phyloP scores from a whole-genome alignment of 2,797 vertebrate genomes.

The Champsocephalus gunnari region DNA sequence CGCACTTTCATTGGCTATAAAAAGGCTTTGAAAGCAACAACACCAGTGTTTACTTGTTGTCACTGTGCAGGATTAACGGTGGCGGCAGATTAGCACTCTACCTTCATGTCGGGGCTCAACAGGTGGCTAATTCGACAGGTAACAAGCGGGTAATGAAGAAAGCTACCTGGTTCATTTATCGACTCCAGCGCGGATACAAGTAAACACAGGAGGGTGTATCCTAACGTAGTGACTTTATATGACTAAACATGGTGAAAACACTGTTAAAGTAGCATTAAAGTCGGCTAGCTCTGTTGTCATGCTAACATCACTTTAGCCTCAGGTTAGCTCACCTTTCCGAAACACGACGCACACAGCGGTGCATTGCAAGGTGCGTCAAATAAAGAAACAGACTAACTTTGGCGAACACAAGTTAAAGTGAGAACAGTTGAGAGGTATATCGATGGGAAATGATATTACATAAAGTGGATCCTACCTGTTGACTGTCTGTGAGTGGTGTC shows the following conservation, averaged over 20 bases:
- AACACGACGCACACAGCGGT: not conserved
- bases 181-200: not conserved
- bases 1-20: too few relatives aligned
- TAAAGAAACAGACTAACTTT: not conserved
- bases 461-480: slow-evolving; percentile 57
- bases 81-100: slow-evolving; percentile 57
- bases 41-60: not conserved
- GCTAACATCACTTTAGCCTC: slow-evolving; percentile 65
- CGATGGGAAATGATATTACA: not conserved
- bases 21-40: not conserved
- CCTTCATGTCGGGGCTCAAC: slow-evolving; percentile 26
- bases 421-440: rapidly evolving
- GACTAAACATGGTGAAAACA: not conserved
- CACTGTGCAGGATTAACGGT: slow-evolving; percentile 18
- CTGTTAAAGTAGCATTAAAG: slow-evolving; percentile 13
- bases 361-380: slow-evolving; percentile 12
- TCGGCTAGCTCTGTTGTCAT: not conserved
- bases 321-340: slow-evolving; percentile 58
- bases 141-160: slow-evolving; percentile 32
- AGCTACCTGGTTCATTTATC: slow-evolving; percentile 28
- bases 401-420: rapidly evolving
- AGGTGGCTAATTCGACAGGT: slow-evolving; percentile 73
- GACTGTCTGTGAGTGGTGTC: not conserved
- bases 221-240: not conserved
- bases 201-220: not conserved